phyloP scores from a whole-genome alignment of 2,113 vertebrate genomes.

The Callipepla squamata region DNA sequence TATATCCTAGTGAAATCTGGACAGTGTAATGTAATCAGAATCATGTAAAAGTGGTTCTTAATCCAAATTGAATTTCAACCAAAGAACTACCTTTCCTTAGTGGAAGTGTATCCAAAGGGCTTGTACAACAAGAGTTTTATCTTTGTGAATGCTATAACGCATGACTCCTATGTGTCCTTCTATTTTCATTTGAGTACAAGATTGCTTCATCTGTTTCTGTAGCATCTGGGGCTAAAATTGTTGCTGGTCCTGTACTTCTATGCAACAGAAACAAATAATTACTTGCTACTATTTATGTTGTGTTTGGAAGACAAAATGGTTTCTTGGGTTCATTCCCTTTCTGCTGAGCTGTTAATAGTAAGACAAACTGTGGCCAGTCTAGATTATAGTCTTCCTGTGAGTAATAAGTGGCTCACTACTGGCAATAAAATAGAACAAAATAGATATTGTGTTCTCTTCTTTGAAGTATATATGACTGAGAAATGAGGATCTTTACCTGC shows the following conservation, averaged over 20 bases:
- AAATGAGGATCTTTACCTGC: neutral
- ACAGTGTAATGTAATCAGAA: neutral
- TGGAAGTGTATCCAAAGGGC: neutral
- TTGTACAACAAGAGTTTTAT: neutral
- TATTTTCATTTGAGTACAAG: neutral
- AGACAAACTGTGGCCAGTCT: neutral
- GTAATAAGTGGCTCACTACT: neutral
- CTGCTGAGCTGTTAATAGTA: neutral
- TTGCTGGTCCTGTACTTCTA: neutral
- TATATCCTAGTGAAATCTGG: neutral
- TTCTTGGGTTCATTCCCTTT: neutral
- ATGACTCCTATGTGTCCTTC: neutral
- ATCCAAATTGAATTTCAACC: neutral
- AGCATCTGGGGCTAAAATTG: neutral
- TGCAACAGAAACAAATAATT: neutral
- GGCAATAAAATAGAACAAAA: neutral
- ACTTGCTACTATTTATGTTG: neutral
- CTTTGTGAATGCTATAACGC: neutral
- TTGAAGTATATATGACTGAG: neutral
- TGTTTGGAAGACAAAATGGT: neutral
- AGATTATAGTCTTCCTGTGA: neutral
- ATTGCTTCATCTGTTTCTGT: neutral
- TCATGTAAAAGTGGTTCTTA: neutral
- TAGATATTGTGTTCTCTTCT: neutral
- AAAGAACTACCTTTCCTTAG: neutral